phyloP scores from a whole-genome alignment of 1,140 invertebrate species.

The Macrocentrus cingulum region DNA sequence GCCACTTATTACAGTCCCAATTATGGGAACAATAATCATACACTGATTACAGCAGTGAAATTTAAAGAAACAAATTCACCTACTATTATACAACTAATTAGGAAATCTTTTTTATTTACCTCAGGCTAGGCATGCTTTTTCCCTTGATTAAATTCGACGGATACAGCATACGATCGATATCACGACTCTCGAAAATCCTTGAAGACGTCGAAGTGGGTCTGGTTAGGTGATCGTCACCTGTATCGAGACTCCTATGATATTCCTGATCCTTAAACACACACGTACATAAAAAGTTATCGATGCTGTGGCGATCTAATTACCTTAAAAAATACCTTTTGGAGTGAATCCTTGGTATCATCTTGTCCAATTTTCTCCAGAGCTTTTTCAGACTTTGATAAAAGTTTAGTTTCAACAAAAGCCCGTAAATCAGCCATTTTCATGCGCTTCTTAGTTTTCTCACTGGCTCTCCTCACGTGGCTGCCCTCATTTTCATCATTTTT shows the following conservation, averaged over 20 bases:
- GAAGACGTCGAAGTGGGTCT: conserved; percentile 68
- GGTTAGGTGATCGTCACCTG: conserved; percentile 70
- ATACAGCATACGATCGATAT: conserved; percentile 50
- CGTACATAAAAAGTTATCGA: conserved; percentile 36
- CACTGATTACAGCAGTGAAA: no score
- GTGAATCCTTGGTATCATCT: conserved; percentile 66
- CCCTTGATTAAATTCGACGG: conserved; percentile 83
- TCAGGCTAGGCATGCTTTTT: conserved; percentile 93
- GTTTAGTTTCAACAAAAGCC: conserved; percentile 87
- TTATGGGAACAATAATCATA: no score
- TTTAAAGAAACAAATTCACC: no score
- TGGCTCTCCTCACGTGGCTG: conserved; percentile 68
- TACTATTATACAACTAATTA: no score
- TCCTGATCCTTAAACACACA: conserved; percentile 65
- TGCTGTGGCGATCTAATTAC: conserved; percentile 36
- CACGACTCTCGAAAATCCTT: conserved; percentile 61
- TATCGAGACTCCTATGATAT: conserved; percentile 77
- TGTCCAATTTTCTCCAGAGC: conserved; percentile 86
- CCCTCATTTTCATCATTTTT: conserved; percentile 62
- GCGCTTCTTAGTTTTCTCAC: conserved; percentile 79
- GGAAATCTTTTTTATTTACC: conserved; percentile 67
- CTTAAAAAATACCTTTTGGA: conserved; percentile 52
- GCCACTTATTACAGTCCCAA: no score
- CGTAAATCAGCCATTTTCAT: conserved; percentile 89
- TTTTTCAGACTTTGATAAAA: conserved; percentile 88